Percentiles rank a stretch among this genome's conserved stretches.
phyloP scores from a whole-genome alignment of 2,797 vertebrate species.

The Nyctalus aviator region DNA sequence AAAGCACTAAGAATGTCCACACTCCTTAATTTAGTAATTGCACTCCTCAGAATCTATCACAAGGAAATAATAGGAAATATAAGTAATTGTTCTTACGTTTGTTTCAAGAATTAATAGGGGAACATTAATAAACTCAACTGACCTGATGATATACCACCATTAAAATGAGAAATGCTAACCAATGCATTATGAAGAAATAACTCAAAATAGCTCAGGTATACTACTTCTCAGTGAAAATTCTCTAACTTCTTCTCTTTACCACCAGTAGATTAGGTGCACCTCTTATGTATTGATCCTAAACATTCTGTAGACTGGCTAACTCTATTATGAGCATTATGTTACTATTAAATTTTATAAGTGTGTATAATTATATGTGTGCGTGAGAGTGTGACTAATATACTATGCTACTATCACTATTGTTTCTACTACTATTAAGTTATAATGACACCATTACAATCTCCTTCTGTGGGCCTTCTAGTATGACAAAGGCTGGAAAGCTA shows the following conservation, averaged over 20 bases:
- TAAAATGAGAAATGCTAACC: neutral
- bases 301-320: neutral
- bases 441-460: neutral
- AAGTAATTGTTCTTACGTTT: neutral
- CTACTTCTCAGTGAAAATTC: neutral
- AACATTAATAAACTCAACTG: slow-evolving; percentile 33
- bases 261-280: neutral
- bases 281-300: neutral
- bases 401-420: neutral
- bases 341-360: neutral
- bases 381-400: neutral
- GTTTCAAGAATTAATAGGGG: neutral
- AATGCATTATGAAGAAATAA: slow-evolving; percentile 23
- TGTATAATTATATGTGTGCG: neutral
- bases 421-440: neutral
- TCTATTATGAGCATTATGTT: neutral
- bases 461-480: neutral
- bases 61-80: neutral
- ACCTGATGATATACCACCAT: neutral
- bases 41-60: neutral
- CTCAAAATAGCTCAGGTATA: neutral
- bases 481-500: neutral
- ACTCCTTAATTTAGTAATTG: neutral
- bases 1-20: neutral
- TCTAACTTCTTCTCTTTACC: neutral